phyloP scores from a whole-genome alignment of 1,140 invertebrate species.

The Micrasema longulum region DNA sequence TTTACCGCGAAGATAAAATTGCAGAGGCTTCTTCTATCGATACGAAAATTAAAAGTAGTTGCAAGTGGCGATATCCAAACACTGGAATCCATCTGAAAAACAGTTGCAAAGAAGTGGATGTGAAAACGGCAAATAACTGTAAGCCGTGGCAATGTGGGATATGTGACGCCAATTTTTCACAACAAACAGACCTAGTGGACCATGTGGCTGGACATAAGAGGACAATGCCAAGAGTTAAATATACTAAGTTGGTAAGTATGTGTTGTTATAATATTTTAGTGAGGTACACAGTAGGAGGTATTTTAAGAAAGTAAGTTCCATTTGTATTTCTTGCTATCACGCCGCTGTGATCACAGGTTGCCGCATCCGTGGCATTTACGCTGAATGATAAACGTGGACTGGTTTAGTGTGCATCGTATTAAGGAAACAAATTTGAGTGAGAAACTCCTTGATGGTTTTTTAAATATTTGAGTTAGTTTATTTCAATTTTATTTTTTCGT shows the following conservation, averaged over 20 bases:
- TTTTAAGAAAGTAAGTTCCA: no score
- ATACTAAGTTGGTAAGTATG: constrained; percentile 50
- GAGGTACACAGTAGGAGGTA: no score
- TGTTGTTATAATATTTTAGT: not conserved
- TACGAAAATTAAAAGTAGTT: constrained; percentile 37
- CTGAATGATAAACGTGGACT: no score
- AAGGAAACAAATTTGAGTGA: no score
- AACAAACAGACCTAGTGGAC: constrained; percentile 38
- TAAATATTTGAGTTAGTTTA: no score
- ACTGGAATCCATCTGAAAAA: constrained; percentile 45
- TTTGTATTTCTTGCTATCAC: no score
- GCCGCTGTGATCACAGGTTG: no score
- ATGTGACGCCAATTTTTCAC: constrained; percentile 44
- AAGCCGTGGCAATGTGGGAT: constrained; percentile 53
- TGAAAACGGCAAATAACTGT: constrained; percentile 39
- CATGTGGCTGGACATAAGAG: constrained; percentile 48
- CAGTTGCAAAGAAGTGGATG: constrained; percentile 49
- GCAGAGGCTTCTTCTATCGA: not conserved
- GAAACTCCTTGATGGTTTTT: no score
- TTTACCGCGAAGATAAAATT: constrained; percentile 12
- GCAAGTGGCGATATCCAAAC: constrained; percentile 49
- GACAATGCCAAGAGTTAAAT: constrained; percentile 42
- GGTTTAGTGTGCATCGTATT: no score
- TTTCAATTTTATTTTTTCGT: no score
- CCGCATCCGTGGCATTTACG: no score